Base-by-base conservation (phyloP, 2,888 invertebrate genomes). In the Galerucella nymphaeae region DNA sequence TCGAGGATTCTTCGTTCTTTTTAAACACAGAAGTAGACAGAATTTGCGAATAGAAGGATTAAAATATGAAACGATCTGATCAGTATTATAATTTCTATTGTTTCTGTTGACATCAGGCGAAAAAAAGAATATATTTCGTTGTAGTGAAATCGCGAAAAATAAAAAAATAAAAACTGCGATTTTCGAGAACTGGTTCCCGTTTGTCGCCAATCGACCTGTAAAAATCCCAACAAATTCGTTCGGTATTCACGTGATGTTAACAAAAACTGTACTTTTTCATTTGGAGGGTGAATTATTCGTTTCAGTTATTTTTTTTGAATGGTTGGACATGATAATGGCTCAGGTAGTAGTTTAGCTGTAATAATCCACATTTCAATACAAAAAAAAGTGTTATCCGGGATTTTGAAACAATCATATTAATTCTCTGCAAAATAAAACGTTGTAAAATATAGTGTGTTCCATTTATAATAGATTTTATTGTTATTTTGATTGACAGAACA, bases 131-230 rank as follows among this genome's bases (percentile, higher is more conserved):
- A 53, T 53, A 53, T 53, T 53, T 53, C 18, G 16, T 53, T 8
- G 16, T 2, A 53, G 18, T 10, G 53, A 16, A 53, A 53, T 53
- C 16, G 18, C 10, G 53, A 23, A 58, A 30, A 55, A 55, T 6
- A 9, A 13, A 58, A 58, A 58, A 58, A 58, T 3, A 58, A 53
- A 3, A 53, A 18, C 42, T 10, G 42, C 42, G 61, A 62, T 62
- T 62, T 62, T 62, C 16, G 41, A 62, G 42, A 62, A 42, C 61
- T 62, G 42, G 42, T 62, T 30, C n/a, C 18, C 13, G 18, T 62
- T 62, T 62, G 61, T 16, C 61, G 61, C 61, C 42, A 42, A 62
- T 62, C 61, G 42, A 62, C 41, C 61, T 42, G 61, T 41, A 62
- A 62, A 38, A 59, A 55, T n/a, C n/a, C 18, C 55, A 18, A 55